phyloP scores from a whole-genome alignment of 2,797 vertebrate genomes.

The Rhabdomys pumilio region DNA sequence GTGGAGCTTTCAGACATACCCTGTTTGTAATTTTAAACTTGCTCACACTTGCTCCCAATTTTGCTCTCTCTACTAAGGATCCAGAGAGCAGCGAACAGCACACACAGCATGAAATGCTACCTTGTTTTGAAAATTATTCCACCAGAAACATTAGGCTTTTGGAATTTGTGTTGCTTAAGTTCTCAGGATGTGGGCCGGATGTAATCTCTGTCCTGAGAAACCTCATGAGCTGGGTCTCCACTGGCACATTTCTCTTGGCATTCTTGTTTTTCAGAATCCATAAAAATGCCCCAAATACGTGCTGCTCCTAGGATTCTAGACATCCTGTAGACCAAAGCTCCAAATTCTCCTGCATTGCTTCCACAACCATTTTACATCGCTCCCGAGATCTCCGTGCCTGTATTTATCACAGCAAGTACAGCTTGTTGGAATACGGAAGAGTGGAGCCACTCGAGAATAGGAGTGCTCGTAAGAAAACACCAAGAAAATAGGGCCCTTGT shows the following conservation, averaged over 20 bases:
- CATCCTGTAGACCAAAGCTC: not conserved
- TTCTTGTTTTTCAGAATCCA: not conserved
- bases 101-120: not conserved
- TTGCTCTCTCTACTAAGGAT: not conserved
- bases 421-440: not conserved
- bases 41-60: not conserved
- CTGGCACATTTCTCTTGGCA: not conserved
- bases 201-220: not conserved
- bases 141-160: not conserved
- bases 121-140: not conserved
- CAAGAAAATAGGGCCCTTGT: not conserved
- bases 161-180: not conserved
- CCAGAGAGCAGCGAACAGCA: not conserved
- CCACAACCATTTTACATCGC: not conserved
- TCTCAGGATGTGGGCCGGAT: not conserved
- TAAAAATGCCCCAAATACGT: not conserved
- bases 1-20: not conserved
- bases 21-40: not conserved
- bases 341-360: not conserved
- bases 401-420: not conserved
- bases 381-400: not conserved
- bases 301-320: not conserved
- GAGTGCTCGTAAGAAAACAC: not conserved
- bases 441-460: not conserved
- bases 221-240: not conserved